phyloP scores from a whole-genome alignment of 2,113 vertebrate genomes.

The Sardina pilchardus region DNA sequence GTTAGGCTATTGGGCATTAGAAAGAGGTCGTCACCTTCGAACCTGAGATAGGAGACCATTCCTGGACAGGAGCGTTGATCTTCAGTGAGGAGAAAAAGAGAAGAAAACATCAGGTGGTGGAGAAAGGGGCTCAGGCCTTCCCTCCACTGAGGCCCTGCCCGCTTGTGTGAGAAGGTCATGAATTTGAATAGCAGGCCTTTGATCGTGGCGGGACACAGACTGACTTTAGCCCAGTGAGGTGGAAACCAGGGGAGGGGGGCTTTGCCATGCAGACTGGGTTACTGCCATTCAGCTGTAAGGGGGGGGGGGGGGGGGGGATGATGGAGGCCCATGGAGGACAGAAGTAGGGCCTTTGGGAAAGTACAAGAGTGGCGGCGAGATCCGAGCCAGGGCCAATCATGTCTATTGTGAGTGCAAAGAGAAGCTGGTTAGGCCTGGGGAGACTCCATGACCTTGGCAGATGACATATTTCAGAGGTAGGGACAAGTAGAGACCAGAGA shows the following conservation, averaged over 20 bases:
- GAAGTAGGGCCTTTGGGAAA: neutral
- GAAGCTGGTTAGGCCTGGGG: neutral
- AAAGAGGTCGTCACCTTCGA: too few species aligned
- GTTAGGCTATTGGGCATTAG: neutral
- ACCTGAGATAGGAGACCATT: neutral
- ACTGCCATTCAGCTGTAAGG: constrained; percentile 25
- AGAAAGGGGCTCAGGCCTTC: neutral
- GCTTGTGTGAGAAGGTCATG: constrained; percentile 30
- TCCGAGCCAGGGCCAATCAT: neutral
- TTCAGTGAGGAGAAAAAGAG: neutral
- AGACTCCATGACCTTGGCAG: neutral
- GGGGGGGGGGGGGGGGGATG: neutral
- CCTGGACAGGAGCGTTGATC: neutral
- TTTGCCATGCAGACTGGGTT: constrained; percentile 26
- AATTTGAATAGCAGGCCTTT: constrained; percentile 41
- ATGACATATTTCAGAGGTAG: neutral
- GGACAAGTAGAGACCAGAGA: neutral
- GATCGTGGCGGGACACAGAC: constrained; percentile 31
- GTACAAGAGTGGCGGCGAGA: neutral
- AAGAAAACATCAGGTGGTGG: neutral
- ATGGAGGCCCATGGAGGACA: neutral
- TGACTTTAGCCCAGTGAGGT: constrained; percentile 36
- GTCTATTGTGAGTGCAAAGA: neutral
- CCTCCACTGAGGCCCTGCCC: neutral
- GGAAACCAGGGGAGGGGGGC: constrained; percentile 21